These are phyloP conservation scores for Triplophysa tibetana DNA, from an alignment of 2,113 vertebrate species.

Conservation along the genomic window DNA sequence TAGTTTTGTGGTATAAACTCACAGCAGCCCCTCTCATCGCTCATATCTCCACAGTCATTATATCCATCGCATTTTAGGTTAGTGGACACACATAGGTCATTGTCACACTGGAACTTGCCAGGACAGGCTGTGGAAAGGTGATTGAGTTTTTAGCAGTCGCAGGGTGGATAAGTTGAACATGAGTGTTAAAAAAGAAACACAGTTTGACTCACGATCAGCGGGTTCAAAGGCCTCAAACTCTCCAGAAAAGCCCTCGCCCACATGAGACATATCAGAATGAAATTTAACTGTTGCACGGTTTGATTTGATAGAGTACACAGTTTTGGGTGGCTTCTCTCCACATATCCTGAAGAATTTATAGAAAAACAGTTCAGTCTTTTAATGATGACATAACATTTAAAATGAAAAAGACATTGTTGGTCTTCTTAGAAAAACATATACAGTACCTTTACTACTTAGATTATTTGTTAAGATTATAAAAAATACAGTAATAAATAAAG, in stretches of 20 bases:
- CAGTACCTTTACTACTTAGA: too few relatives aligned
- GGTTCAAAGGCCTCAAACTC: slow-evolving; percentile 84
- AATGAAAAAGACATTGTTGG: too few relatives aligned
- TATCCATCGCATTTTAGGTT: slow-evolving; percentile 83
- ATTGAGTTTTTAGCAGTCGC: not conserved
- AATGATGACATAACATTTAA: not conserved
- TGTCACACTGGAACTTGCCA: slow-evolving; percentile 79
- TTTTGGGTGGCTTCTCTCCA: slow-evolving; percentile 66
- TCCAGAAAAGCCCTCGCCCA: slow-evolving; percentile 81
- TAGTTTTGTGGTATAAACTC: slow-evolving; percentile 56
- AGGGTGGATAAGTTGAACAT: not conserved
- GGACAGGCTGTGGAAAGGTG: slow-evolving; percentile 73
- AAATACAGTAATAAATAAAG: too few relatives aligned
- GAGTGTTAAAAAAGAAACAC: not conserved
- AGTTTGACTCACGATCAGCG: slow-evolving; percentile 76
- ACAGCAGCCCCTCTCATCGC: slow-evolving; percentile 86
- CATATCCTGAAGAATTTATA: slow-evolving; percentile 77
- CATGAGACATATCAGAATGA: slow-evolving; percentile 80
- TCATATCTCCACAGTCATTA: slow-evolving; percentile 84
- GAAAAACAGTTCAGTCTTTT: not conserved
- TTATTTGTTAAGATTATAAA: too few relatives aligned
- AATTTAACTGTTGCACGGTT: slow-evolving; percentile 77
- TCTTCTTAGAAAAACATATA: too few relatives aligned
- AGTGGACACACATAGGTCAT: slow-evolving; percentile 76
- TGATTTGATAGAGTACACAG: slow-evolving; percentile 72